phyloP scores from a whole-genome alignment of 2,113 vertebrate genomes.

The Rhinoderma darwinii region DNA sequence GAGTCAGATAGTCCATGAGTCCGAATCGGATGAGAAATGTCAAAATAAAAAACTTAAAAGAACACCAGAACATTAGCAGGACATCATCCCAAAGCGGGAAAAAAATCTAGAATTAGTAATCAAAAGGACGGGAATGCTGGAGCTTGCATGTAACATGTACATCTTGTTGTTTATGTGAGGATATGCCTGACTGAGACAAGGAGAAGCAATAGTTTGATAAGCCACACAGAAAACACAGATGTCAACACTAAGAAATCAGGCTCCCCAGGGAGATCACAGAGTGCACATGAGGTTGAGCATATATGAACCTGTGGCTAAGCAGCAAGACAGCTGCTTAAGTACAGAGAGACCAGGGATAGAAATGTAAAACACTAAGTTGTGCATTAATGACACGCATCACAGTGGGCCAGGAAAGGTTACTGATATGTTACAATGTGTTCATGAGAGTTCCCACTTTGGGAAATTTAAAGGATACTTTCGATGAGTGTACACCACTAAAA shows the following conservation, averaged over 20 bases:
- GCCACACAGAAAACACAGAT: background rate
- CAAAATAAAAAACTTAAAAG: background rate
- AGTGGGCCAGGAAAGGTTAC: background rate
- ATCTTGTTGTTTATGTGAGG: background rate
- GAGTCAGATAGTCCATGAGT: background rate
- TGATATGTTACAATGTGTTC: slow-evolving; percentile 1
- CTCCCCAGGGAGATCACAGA: slow-evolving; percentile 4
- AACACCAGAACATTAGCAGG: background rate
- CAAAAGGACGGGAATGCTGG: background rate
- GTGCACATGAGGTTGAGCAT: background rate
- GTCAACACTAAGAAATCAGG: background rate
- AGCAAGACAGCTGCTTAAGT: background rate
- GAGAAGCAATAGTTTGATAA: background rate
- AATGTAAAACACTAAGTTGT: background rate
- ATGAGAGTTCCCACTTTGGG: background rate
- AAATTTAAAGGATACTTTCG: background rate
- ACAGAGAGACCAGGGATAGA: background rate
- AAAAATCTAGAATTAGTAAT: background rate
- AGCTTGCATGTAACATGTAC: background rate
- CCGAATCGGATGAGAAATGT: background rate
- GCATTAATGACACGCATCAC: background rate
- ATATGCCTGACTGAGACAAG: background rate
- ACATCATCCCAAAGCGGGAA: too few species aligned
- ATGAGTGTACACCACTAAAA: background rate
- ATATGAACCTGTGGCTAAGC: background rate